These are phyloP conservation scores for Callopanchax toddi DNA, from an alignment of 2,113 vertebrate species.

Conservation along the genomic window DNA sequence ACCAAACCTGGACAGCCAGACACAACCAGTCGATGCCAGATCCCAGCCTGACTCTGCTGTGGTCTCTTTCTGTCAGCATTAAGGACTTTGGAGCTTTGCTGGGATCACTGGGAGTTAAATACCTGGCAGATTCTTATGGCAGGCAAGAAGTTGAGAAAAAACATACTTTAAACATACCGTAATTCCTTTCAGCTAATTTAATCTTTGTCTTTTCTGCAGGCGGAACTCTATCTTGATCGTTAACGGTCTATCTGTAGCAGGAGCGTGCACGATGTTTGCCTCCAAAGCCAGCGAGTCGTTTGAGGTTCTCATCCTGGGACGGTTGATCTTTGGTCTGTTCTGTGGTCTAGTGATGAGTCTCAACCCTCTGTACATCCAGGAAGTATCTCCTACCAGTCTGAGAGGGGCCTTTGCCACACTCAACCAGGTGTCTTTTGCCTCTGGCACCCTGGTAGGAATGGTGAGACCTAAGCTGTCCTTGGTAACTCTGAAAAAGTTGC, in stretches of 20 bases:
- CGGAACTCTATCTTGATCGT: conserved; percentile 81
- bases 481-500: background rate
- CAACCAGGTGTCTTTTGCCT: conserved; percentile 81
- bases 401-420: conserved; percentile 82
- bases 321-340: conserved; percentile 81
- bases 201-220: conserved; percentile 41
- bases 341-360: conserved; percentile 83
- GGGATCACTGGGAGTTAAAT: conserved; percentile 80
- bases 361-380: conserved; percentile 83
- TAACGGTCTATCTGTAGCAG: conserved; percentile 77
- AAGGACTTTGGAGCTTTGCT: conserved; percentile 82
- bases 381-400: conserved; percentile 79
- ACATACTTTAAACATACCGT: background rate
- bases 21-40: conserved; percentile 78
- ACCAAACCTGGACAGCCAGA: conserved; percentile 77
- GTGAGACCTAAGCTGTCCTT: conserved; percentile 53
- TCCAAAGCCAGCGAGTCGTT: conserved; percentile 76
- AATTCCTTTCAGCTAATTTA: background rate
- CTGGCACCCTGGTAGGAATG: conserved; percentile 81
- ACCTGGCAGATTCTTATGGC: conserved; percentile 77
- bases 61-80: conserved; percentile 84
- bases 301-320: conserved; percentile 80
- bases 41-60: conserved; percentile 79
- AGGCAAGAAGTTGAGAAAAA: conserved; percentile 55
- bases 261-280: conserved; percentile 74